Evolutionary conservation across 2,113 vertebrate genomes (phyloP).

Genomic region (Pardalotus punctatus): DNA sequence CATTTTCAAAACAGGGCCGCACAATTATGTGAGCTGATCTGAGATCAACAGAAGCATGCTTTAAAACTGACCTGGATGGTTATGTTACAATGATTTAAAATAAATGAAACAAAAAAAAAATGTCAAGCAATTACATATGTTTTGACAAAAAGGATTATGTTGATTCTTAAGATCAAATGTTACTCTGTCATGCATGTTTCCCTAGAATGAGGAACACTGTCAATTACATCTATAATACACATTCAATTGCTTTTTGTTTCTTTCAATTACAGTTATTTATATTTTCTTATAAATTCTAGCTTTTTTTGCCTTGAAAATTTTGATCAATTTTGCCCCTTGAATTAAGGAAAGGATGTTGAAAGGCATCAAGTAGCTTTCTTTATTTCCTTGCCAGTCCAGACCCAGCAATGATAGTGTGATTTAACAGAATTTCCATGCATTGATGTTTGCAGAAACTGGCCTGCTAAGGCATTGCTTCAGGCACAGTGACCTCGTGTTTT

Average conservation of each 20-base stretch:
- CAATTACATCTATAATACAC: background rate
- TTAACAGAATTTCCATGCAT: background rate
- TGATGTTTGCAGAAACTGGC: background rate
- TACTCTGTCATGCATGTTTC: background rate
- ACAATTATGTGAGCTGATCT: background rate
- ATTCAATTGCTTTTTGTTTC: background rate
- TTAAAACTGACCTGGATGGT: background rate
- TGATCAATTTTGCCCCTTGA: background rate
- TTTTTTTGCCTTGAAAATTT: background rate
- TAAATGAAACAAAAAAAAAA: background rate
- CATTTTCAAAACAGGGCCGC: conserved; percentile 32
- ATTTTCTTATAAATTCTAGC: background rate
- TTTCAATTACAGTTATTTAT: background rate
- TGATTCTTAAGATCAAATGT: background rate
- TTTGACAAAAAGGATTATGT: background rate
- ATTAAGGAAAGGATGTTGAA: background rate
- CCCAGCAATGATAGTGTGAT: background rate
- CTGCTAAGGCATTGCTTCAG: background rate
- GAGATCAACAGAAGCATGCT: background rate
- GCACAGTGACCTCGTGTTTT: background rate
- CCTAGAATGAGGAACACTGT: background rate
- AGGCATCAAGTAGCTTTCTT: background rate
- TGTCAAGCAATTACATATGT: background rate
- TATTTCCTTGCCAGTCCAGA: background rate
- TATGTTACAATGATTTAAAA: background rate